Base-by-base conservation (phyloP, 2,888 invertebrate species). In the Neuroscelio doddi region DNA sequence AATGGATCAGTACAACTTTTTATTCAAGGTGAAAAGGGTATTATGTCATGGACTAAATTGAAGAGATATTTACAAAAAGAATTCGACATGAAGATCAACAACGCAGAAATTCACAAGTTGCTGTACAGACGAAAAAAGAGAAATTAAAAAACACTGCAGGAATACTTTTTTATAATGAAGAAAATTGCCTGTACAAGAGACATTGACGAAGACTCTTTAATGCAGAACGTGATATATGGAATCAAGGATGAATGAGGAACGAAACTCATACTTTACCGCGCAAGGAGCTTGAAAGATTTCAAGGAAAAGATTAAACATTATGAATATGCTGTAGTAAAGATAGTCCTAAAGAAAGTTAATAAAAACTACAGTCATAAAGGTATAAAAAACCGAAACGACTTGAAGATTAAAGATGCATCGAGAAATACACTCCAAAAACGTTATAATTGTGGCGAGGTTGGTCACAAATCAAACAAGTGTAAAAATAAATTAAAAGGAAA, bases 151-250 rank as follows among this genome's bases (percentile, higher is more conserved):
- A 32, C 34, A 7, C 21, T 32, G 7, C 47, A 36, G 26, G 26
- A 59, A 26, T 69, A 67, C 24, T 45, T 59, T 3, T 14, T 61
- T 10, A 36, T 39, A 0, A 64, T 69, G 67, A 39, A 45, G 10
- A 55, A 58, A 21, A 14, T 58, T 12, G 42, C 46, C 45, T 3
- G 51, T 45, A 24, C 47, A 26, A 42, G 47, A 5, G 30, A 44
- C 1, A 50, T 69, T 3, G 66, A 69, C 26, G 41, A 39, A 0
- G 17, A 53, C 0, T 58, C 59, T 0, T 4, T 65, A 1, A 49
- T 65, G 0, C 56, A 67, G 12, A 70, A 70, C 14, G 26, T 69
- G 2, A 67, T 53, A 8, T 15, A 44, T 12, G 44, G 44, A 9
- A 8, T 39, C 16, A n/a, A 39, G 3, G 39, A 39, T 21, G 16